Evolutionary conservation across 1,140 invertebrate genomes (phyloP), one percentile per base, ranked within the genome.

Genomic region (Leptopilina boulardi): DNA sequence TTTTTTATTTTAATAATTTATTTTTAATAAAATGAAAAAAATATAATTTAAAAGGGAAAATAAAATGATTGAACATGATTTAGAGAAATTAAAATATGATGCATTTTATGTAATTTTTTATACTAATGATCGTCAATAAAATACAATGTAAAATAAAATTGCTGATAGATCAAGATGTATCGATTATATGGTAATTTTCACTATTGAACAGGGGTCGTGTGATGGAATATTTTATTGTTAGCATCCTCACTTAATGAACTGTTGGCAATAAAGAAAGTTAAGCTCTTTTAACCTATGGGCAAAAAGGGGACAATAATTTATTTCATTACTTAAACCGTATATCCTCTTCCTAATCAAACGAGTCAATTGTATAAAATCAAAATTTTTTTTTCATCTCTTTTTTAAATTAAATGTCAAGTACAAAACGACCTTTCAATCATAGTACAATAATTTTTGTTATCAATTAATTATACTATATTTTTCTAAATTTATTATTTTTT

Each of bases 201-300:
- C 26, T 51, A 66, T 34, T 66, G 26, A n/a, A 30, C 59, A 26
- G 26, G 59, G 59, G 59, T 66, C 59, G 26, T 59, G n/a, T 18
- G 15, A 66, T 34, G 21, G 59, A 30, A 66, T 34, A 66, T 66
- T 66, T 34, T 66, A 66, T 66, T 30, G 23, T 66, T 15, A 30
- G 3, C 59, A 66, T 66, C 59, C 59, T 66, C 23, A 66, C 30
- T 66, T 23, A 66, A 15, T 30, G 6, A 30, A 30, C 4, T 30
- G 26, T 3, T 30, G 8, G 19, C 54, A 59, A 66, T 66, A 66
- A 66, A 59, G 1, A 30, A 66, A 59, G 8, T 66, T 66, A 15
- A 66, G 59, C 23, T 30, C 56, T 66, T 66, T 66, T 30, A 66
- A 30, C 26, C 59, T 30, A 30, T 13, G 13, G 23, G 15, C 15